A percentile compares a stretch with the other conserved stretches of the same genome.
Evolutionary conservation across 2,113 vertebrate species (phyloP).

Genomic region (Ceyx melanurus): DNA sequence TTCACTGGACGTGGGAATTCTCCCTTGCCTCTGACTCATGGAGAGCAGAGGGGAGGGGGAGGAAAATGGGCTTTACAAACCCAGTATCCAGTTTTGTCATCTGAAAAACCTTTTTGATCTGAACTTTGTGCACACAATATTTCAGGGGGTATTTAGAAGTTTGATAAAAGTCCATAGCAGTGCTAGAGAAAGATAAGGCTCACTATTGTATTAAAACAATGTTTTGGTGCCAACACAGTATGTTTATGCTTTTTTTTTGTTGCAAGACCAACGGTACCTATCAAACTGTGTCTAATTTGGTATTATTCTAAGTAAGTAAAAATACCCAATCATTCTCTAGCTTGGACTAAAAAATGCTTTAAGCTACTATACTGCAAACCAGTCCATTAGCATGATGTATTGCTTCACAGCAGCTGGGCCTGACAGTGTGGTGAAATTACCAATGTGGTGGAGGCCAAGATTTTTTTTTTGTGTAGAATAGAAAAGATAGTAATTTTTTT

Average conservation of each 20-base stretch:
- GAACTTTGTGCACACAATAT: constrained; percentile 15
- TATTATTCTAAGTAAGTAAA: background rate
- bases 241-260: constrained; percentile 22
- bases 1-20: constrained; percentile 24
- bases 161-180: background rate
- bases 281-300: background rate
- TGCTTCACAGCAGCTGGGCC: background rate
- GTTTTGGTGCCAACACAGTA: constrained; percentile 2
- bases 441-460: background rate
- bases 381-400: background rate
- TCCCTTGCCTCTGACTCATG: constrained; percentile 12
- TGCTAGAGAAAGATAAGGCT: constrained; percentile 63
- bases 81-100: background rate
- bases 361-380: background rate
- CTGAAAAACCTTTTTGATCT: constrained; percentile 17
- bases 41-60: background rate
- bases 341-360: background rate
- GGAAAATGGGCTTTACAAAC: background rate
- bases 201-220: constrained; percentile 28
- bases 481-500: background rate
- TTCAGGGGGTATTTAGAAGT: background rate
- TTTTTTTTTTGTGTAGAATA: background rate
- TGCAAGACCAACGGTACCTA: background rate
- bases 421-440: background rate
- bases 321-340: background rate